These are phyloP conservation scores for Allacma fusca DNA, from an alignment of 2,888 invertebrate species.

Conservation along the genomic window DNA sequence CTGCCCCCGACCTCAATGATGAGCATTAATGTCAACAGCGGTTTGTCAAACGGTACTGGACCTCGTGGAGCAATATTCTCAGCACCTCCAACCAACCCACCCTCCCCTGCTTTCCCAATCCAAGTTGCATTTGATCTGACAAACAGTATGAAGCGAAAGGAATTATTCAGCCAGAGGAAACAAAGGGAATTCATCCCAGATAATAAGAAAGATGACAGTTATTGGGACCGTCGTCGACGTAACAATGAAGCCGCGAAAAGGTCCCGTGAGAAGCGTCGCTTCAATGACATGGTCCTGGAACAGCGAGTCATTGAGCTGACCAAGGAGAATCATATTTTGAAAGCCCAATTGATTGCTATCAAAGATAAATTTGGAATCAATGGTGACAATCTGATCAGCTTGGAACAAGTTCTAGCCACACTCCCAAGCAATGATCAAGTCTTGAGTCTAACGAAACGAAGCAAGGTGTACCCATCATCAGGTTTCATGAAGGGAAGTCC, in stretches of 20 bases:
- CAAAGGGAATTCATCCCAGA: constrained; percentile 97
- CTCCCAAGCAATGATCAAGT: constrained; percentile 85
- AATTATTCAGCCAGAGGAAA: constrained; percentile 87
- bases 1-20: constrained; percentile 40
- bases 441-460: constrained; percentile 81
- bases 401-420: constrained; percentile 87
- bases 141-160: constrained; percentile 72
- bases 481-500: constrained; percentile 47
- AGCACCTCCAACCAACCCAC: constrained; percentile 57
- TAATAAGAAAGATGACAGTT: constrained; percentile 94
- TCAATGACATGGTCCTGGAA: constrained; percentile 96
- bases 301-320: constrained; percentile 92
- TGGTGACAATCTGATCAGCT: constrained; percentile 84
- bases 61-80: constrained; percentile 21
- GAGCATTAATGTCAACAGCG: constrained; percentile 33
- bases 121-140: constrained; percentile 61
- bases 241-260: constrained; percentile 98
- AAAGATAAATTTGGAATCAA: constrained; percentile 92
- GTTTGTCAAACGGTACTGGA: constrained; percentile 26
- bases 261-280: constrained; percentile 93
- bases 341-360: constrained; percentile 90
- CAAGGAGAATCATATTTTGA: constrained; percentile 92
- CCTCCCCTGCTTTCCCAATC: constrained; percentile 62
- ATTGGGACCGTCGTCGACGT: constrained; percentile 94
- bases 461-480: constrained; percentile 65